A percentile compares a stretch with the other conserved stretches of the same genome.
phyloP scores from a whole-genome alignment of 2,797 vertebrate species.

The Miichthys miiuy region DNA sequence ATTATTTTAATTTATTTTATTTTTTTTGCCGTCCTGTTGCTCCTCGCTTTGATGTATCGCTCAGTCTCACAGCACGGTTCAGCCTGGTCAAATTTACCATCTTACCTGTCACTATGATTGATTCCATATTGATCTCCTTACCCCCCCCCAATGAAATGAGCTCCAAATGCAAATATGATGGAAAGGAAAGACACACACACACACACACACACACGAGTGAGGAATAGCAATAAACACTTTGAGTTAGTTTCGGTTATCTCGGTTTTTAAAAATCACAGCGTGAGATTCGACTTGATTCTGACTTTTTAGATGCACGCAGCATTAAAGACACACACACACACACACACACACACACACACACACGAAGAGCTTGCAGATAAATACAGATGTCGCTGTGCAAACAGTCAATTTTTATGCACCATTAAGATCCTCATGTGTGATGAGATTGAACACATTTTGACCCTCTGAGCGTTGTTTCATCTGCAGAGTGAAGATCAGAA shows the following conservation, averaged over 20 bases:
- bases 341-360: background rate
- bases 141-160: constrained; percentile 67
- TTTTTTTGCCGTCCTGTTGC: constrained; percentile 74
- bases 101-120: constrained; percentile 84
- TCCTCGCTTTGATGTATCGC: constrained; percentile 76
- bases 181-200: constrained; percentile 52
- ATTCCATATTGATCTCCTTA: constrained; percentile 81
- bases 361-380: too few species aligned
- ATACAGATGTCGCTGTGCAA: constrained; percentile 7
- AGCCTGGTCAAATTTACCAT: constrained; percentile 83
- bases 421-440: constrained; percentile 6
- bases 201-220: constrained; percentile 56
- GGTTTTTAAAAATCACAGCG: constrained; percentile 36
- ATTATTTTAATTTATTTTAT: too few species aligned
- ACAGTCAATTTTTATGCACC: background rate
- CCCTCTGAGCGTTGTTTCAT: constrained; percentile 4
- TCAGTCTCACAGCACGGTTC: constrained; percentile 76
- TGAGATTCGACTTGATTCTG: constrained; percentile 21
- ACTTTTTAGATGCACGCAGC: constrained; percentile 14
- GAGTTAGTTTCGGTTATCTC: constrained; percentile 45
- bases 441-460: background rate
- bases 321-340: background rate
- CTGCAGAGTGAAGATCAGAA: constrained; percentile 25
- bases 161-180: constrained; percentile 83
- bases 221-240: constrained; percentile 70